Evolutionary conservation across 1,140 invertebrate species (phyloP).

Genomic region (Drosophila aff.): DNA sequence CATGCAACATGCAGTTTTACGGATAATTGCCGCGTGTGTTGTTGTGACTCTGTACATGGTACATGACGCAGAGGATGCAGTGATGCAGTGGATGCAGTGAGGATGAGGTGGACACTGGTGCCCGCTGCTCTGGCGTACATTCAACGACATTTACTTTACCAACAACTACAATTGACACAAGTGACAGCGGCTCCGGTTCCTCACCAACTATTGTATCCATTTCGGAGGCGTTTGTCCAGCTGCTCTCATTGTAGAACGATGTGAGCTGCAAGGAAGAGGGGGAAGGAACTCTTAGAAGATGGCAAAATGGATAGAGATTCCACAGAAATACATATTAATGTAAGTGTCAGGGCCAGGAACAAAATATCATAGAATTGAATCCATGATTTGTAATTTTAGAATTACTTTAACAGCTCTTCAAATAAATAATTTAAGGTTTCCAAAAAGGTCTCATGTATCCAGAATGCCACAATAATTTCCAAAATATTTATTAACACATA

Average conservation of each 20-base stretch:
- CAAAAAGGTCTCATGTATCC: background rate
- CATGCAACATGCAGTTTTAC: constrained; percentile 64
- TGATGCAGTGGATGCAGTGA: constrained; percentile 26
- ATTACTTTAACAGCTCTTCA: background rate
- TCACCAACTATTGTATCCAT: constrained; percentile 87
- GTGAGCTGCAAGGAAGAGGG: constrained; percentile 70
- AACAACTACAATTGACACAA: constrained; percentile 90
- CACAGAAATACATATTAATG: background rate
- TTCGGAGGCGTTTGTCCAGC: constrained; percentile 83
- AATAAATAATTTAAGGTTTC: background rate
- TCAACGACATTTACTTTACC: constrained; percentile 88
- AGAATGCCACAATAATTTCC: background rate
- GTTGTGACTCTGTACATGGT: constrained; percentile 2
- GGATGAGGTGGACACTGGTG: constrained; percentile 20
- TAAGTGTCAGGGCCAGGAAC: background rate
- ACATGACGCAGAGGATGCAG: constrained; percentile 12
- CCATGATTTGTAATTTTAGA: background rate
- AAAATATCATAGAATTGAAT: background rate
- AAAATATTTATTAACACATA: background rate
- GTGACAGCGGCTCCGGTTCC: constrained; percentile 89
- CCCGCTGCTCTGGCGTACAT: constrained; percentile 63
- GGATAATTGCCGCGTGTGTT: constrained; percentile 54
- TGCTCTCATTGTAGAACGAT: constrained; percentile 83
- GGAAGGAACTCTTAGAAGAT: constrained; percentile 3
- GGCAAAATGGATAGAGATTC: background rate